A percentile compares a stretch with the other conserved stretches of the same genome.
Evolutionary conservation across 2,797 vertebrate species (phyloP).

Genomic region (Siniperca scherzeri): DNA sequence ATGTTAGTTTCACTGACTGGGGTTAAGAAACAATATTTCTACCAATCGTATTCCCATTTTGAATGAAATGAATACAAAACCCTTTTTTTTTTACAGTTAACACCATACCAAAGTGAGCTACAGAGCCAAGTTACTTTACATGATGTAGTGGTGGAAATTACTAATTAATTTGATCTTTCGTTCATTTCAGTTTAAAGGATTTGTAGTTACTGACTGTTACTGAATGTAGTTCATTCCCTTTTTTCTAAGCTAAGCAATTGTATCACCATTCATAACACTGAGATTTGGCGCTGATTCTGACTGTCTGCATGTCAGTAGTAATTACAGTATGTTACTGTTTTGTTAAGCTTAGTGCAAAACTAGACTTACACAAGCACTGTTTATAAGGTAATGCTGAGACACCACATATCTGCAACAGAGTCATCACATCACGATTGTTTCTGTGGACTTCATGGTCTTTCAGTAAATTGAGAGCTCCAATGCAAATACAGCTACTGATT

Average conservation of each 20-base stretch:
- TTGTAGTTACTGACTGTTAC: no score
- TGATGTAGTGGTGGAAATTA: constrained; percentile 8
- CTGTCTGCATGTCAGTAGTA: neutral
- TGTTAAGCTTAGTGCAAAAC: neutral
- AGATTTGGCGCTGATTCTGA: neutral
- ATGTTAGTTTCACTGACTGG: neutral
- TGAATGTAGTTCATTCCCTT: no score
- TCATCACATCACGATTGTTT: neutral
- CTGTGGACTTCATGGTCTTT: neutral
- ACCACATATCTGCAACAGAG: neutral
- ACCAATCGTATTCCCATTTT: neutral
- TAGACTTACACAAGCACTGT: neutral
- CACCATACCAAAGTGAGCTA: neutral
- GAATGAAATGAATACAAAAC: neutral
- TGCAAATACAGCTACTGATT: neutral
- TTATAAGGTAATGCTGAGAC: neutral
- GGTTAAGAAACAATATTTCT: neutral
- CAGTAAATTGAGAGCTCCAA: neutral
- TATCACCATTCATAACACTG: neutral
- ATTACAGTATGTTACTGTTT: neutral
- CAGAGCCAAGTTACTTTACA: neutral
- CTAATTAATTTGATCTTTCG: neutral
- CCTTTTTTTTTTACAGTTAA: neutral
- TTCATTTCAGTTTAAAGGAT: neutral
- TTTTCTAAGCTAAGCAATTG: neutral